phyloP scores from a whole-genome alignment of 2,888 invertebrate species.

The Hyposoter dolosus region DNA sequence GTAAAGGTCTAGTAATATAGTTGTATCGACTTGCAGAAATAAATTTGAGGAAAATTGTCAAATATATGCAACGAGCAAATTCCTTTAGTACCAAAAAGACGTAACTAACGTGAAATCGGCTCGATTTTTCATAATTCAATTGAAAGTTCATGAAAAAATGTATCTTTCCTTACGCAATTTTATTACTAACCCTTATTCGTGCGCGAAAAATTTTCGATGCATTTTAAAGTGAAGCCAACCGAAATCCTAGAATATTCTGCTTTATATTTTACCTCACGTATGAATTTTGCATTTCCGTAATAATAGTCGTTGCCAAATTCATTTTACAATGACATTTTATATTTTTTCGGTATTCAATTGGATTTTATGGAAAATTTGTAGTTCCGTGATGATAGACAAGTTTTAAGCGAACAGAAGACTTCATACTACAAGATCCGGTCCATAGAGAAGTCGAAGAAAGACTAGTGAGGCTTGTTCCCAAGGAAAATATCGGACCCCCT shows the following conservation, averaged over 20 bases:
- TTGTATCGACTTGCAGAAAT: not conserved
- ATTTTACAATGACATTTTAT: not conserved
- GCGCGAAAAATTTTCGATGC: not conserved
- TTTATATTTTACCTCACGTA: not conserved
- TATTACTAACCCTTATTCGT: not conserved
- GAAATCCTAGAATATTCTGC: too few species aligned
- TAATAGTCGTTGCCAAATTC: too few species aligned
- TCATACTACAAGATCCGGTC: not conserved
- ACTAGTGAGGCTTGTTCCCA: slow-evolving; percentile 11
- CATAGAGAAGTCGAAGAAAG: not conserved
- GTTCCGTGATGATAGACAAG: not conserved
- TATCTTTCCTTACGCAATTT: not conserved
- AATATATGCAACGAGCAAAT: not conserved
- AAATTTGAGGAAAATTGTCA: not conserved
- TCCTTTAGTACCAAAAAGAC: not conserved
- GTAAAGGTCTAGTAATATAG: not conserved
- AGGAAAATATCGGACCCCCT: slow-evolving; percentile 6
- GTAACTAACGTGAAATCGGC: not conserved
- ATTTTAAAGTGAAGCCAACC: not conserved
- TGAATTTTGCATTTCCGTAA: not conserved
- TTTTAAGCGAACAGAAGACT: not conserved
- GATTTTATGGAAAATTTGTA: not conserved
- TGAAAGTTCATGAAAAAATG: not conserved
- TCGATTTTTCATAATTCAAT: not conserved
- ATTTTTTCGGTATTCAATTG: not conserved